These are phyloP conservation scores for Torymus texanus DNA, from an alignment of 2,888 invertebrate genomes.

Conservation along the genomic window DNA sequence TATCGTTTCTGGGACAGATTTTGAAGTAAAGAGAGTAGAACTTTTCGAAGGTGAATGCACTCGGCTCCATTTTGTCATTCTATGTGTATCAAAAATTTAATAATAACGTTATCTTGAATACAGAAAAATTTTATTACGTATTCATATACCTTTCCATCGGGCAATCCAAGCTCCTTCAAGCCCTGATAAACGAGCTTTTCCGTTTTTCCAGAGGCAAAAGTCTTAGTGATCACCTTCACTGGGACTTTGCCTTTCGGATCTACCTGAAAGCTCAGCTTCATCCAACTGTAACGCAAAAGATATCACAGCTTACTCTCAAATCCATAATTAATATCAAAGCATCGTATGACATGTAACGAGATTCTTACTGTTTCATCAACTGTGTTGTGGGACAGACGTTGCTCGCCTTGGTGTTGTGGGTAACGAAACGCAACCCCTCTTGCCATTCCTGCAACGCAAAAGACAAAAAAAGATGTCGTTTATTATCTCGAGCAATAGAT, in stretches of 20 bases:
- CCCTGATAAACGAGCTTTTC: constrained; percentile 83
- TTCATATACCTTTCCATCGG: constrained; percentile 73
- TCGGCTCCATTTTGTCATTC: constrained; percentile 82
- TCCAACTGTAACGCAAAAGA: constrained; percentile 78
- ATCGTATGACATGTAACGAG: background rate
- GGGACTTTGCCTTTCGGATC: constrained; percentile 82
- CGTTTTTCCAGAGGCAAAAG: constrained; percentile 83
- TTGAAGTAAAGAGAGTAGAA: constrained; percentile 82
- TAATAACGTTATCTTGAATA: background rate
- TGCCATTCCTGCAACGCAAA: constrained; percentile 87
- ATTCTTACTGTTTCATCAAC: constrained; percentile 95
- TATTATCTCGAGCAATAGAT: too few species aligned
- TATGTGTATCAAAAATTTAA: constrained; percentile 65
- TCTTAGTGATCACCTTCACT: constrained; percentile 81
- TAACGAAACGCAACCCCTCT: constrained; percentile 89
- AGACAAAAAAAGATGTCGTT: constrained; percentile 5
- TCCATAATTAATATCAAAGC: background rate
- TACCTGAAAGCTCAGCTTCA: constrained; percentile 80
- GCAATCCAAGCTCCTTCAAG: constrained; percentile 80
- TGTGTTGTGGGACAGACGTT: constrained; percentile 97
- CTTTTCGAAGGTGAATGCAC: constrained; percentile 82
- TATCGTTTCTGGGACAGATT: constrained; percentile 83
- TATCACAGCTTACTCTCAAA: background rate
- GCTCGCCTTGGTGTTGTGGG: constrained; percentile 97
- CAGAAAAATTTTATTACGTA: constrained; percentile 3